Conservation (phyloP, 2,888 invertebrate species). For the Steinernema carpocapsae region DNA sequence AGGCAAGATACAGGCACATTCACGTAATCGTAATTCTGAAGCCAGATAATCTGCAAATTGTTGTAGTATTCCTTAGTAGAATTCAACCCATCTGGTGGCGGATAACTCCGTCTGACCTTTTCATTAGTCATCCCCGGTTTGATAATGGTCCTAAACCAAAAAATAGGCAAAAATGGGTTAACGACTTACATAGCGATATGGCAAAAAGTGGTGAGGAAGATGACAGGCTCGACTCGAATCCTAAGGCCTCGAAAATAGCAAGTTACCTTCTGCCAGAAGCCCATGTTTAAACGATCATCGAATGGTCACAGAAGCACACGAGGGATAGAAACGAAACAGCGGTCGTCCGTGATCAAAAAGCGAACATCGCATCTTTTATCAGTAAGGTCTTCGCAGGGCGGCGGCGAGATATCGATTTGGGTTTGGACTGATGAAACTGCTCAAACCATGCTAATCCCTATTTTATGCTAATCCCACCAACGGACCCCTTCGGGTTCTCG, state of each 20-base stretch:
- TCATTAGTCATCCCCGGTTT: conserved; percentile 55
- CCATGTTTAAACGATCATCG: not conserved
- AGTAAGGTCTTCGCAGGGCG: not conserved
- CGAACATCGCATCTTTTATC: not conserved
- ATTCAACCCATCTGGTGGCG: conserved; percentile 47
- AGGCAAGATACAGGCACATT: conserved; percentile 63
- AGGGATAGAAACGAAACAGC: not conserved
- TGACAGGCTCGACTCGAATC: conserved; percentile 56
- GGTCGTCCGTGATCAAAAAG: not conserved
- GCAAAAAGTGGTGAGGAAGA: conserved; percentile 55
- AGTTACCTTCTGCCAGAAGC: not conserved
- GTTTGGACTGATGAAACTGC: too few species aligned
- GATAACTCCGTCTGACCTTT: conserved; percentile 59
- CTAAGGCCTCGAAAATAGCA: conserved; percentile 36
- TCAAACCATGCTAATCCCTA: too few species aligned
- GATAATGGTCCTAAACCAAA: conserved; percentile 53
- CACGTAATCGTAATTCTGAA: conserved; percentile 64
- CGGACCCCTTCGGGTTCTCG: too few species aligned
- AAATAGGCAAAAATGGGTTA: too few species aligned
- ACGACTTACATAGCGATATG: conserved; percentile 51
- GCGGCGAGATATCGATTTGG: too few species aligned
- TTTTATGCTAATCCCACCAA: too few species aligned
- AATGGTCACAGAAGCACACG: not conserved
- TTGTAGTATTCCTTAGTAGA: conserved; percentile 57
- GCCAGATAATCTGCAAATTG: conserved; percentile 57